Base-by-base conservation (phyloP, 2,797 vertebrate genomes). In the Paguma larvata region DNA sequence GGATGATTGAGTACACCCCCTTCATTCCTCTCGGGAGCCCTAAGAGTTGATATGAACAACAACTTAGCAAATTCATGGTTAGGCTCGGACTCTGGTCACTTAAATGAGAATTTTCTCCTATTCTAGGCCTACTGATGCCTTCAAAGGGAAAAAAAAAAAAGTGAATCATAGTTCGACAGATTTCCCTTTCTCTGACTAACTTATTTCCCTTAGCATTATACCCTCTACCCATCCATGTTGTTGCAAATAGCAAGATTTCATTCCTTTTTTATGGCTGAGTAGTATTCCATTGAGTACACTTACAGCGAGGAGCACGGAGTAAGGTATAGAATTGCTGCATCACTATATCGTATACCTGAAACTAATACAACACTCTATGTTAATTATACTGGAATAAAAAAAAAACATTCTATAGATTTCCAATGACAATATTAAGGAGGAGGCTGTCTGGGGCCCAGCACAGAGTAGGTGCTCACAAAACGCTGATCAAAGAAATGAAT, bases 61-160 rank as follows among this genome's bases (percentile, higher is more conserved):
- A 89, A 65, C 77, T 97, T 90, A 87, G 59, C 51, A 84, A 79
- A 63, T 95, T 73, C 91, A n/a, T 77, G 72, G 3, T 32, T 85
- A 82, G 82, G 53, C 21, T 89, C 67, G 32, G 25, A 87, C 6
- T 93, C 83, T 90, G n/a, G n/a, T 62, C 41, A 96, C 72, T 94
- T 67, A 56, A 75, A 59, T 27, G 56, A 85, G 51, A 73, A 3
- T 84, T 30, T 80, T 25, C 51, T 92, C 32, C 38, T 84, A 7
- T 7, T 4, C 2, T 18, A 85, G 70, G 25, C 10, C 48, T 83
- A 16, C 27, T 70, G 32, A 34, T 65, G 6, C 27, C 46, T 93
- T 94, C 19, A 63, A 34, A n/a, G 59, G 32, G 0, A 6, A 34
- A 46, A 0, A 6, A 34, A 46, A 48, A 77, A 53, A 15, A 68